Conservation (phyloP, 2,888 invertebrate genomes). For the Dicycla oo region DNA sequence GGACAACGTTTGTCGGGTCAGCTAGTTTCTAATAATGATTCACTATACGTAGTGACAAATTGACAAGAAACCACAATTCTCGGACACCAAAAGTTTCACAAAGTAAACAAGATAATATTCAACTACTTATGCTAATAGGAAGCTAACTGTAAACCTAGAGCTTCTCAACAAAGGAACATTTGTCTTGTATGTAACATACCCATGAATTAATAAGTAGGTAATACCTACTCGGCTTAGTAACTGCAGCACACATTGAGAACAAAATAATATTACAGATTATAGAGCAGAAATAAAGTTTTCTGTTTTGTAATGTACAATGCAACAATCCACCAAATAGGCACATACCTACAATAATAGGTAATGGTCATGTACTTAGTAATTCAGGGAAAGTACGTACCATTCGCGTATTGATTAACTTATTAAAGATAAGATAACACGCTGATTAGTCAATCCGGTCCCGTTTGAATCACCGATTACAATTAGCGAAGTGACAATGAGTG, state of each 20-base stretch:
- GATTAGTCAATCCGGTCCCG: slow-evolving; percentile 31
- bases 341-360: too few species aligned
- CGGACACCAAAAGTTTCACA: not conserved
- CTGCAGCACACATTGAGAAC: not conserved
- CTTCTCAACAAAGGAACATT: slow-evolving; percentile 32
- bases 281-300: not conserved
- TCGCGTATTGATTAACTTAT: slow-evolving; percentile 17
- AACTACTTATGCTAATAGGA: slow-evolving; percentile 25
- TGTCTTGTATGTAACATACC: slow-evolving; percentile 16
- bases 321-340: slow-evolving; percentile 5
- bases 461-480: too few species aligned
- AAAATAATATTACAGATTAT: not conserved
- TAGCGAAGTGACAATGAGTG: slow-evolving; percentile 27
- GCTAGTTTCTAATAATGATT: slow-evolving; percentile 24
- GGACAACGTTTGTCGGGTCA: too few species aligned
- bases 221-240: slow-evolving; percentile 11
- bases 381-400: slow-evolving; percentile 16
- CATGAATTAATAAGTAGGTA: slow-evolving; percentile 7
- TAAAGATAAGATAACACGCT: slow-evolving; percentile 39
- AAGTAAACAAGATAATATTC: slow-evolving; percentile 16
- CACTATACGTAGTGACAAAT: not conserved
- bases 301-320: not conserved
- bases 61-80: slow-evolving; percentile 7
- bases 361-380: not conserved
- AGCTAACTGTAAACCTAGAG: slow-evolving; percentile 42